These are phyloP conservation scores for Grus americana DNA, from an alignment of 2,113 vertebrate species.

Conservation along the genomic window DNA sequence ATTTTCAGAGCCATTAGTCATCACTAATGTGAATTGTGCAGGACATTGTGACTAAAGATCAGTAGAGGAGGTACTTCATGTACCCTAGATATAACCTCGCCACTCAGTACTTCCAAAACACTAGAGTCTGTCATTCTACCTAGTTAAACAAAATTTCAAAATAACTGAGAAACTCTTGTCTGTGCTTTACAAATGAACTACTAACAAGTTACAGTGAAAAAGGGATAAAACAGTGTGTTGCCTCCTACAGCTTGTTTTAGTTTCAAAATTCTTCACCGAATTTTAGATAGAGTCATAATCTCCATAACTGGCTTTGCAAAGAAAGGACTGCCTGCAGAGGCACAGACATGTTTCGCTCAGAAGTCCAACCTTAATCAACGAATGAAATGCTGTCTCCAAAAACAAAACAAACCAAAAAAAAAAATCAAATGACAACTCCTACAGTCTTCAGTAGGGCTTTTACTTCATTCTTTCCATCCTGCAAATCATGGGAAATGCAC, in stretches of 20 bases:
- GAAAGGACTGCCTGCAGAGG: background rate
- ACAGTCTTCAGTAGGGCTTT: background rate
- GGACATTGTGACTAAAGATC: background rate
- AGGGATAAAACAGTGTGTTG: background rate
- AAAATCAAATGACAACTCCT: background rate
- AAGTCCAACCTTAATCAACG: background rate
- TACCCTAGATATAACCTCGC: background rate
- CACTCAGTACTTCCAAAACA: background rate
- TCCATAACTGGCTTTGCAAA: background rate
- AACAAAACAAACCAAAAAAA: background rate
- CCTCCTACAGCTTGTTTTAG: background rate
- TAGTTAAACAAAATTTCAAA: background rate
- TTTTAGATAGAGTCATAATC: background rate
- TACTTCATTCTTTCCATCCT: background rate
- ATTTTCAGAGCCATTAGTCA: conserved; percentile 20
- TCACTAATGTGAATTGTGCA: background rate
- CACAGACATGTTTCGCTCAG: fast-evolving
- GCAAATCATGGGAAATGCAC: background rate
- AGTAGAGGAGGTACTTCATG: background rate
- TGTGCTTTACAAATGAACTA: background rate
- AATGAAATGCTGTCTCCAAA: background rate
- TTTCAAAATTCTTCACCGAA: background rate
- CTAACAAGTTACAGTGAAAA: background rate
- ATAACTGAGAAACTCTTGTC: background rate
- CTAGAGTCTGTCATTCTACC: background rate